Evolutionary conservation across 2,797 vertebrate species (phyloP), one percentile per base, ranked within the genome.

Genomic region (Semaprochilodus insignis): DNA sequence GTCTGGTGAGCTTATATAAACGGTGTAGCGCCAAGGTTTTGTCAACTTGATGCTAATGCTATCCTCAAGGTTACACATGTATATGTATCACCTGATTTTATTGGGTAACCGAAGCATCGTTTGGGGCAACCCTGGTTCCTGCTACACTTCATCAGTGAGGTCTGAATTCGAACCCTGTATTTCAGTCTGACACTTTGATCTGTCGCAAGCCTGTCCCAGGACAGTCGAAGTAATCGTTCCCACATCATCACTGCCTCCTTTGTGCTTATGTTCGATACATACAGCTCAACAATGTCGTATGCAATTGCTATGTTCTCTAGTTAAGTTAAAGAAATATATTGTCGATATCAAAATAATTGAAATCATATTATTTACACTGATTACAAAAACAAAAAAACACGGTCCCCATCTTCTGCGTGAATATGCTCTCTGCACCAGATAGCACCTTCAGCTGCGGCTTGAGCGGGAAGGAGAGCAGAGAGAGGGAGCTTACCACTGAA

Each of bases 331-430:
- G 89, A 95, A 94, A 95, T 94, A 95, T 92, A 92, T 92, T 91
- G 91, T 93, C 87, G 90, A 92, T 95, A 95, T 94, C 92, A 95
- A 95, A 95, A 95, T 95, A 95, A 95, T 94, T 94, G 77, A 92
- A 95, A 92, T 92, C 88, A 92, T 93, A 93, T 93, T 95, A 94
- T 94, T 93, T 94, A 95, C 93, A 94, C 89, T 89, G 92, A 91
- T 92, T 94, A 93, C 88, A 94, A 94, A 94, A 90, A 36, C 36
- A 36, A 67, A 57, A 57, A n/a, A 92, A 90, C 91, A 80, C 85
- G 67, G 78, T 85, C 91, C 89, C 90, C 90, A 93, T 90, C 80
- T 90, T 88, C 90, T 87, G 4, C 79, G 67, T 69, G 69, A 85
- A 73, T 65, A 69, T 81, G 80, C 63, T 78, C 82, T 79, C 57